Conservation (phyloP, 2,888 invertebrate species). For the Catocala nupta region DNA sequence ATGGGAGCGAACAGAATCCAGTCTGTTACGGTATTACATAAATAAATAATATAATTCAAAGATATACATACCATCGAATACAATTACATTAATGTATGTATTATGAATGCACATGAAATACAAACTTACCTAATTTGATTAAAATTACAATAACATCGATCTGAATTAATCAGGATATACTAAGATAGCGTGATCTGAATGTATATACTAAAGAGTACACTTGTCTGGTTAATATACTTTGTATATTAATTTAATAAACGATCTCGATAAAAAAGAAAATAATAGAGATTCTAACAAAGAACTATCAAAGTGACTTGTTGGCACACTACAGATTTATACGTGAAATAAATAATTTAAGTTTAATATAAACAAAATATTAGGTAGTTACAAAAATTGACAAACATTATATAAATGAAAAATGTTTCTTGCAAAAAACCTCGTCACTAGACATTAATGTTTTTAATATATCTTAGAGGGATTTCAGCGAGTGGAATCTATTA, state of each 20-base stretch:
- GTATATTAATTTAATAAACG: too few species aligned
- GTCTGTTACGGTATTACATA: background rate
- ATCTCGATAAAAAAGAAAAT: too few species aligned
- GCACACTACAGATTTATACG: slow-evolving; percentile 10
- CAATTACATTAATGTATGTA: slow-evolving; percentile 25
- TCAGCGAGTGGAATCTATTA: slow-evolving; percentile 37
- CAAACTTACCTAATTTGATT: slow-evolving; percentile 31
- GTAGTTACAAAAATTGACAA: background rate
- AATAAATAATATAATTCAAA: too few species aligned
- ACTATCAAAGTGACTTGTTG: slow-evolving; percentile 4
- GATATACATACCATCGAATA: background rate
- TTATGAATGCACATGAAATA: slow-evolving; percentile 26
- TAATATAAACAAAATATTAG: background rate
- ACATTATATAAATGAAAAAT: slow-evolving; percentile 5
- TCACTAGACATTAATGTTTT: slow-evolving; percentile 26
- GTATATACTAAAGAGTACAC: too few species aligned
- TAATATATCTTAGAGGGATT: slow-evolving; percentile 28
- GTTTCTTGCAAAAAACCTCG: slow-evolving; percentile 46
- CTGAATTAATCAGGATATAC: slow-evolving; percentile 1
- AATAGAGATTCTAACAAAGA: too few species aligned
- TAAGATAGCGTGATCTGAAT: background rate
- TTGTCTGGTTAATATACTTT: too few species aligned
- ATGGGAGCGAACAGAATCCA: background rate
- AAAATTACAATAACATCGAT: slow-evolving; percentile 33
- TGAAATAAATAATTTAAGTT: slow-evolving; percentile 1